These are phyloP conservation scores for Diglossa cyanea DNA, from an alignment of 2,797 vertebrate species.

Conservation along the genomic window DNA sequence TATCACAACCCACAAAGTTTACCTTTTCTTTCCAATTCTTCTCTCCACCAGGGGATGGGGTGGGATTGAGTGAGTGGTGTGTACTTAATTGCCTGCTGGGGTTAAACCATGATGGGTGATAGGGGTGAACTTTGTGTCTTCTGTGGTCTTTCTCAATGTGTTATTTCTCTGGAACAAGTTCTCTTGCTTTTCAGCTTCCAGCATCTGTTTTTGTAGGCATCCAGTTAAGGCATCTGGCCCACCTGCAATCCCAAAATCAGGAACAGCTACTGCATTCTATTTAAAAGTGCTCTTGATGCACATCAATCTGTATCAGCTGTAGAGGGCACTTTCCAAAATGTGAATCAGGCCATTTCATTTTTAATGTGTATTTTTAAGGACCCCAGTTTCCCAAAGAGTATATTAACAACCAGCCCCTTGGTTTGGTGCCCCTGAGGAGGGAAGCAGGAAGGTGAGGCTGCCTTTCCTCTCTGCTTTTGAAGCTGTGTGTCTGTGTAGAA, in stretches of 20 bases:
- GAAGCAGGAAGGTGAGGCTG: neutral
- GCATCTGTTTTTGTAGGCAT: neutral
- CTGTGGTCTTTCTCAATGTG: neutral
- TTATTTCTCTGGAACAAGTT: neutral
- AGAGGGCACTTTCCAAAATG: neutral
- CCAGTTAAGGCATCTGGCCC: neutral
- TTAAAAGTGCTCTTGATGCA: neutral
- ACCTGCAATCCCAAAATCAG: neutral
- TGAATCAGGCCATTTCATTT: neutral
- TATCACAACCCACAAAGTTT: neutral
- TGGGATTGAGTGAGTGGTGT: neutral
- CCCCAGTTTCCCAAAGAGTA: neutral
- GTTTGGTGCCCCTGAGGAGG: neutral
- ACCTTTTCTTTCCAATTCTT: neutral
- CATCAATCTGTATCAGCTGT: fast-evolving
- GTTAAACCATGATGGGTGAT: neutral
- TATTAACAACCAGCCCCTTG: neutral
- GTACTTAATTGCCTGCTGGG: neutral
- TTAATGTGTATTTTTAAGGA: neutral
- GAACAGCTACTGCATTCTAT: neutral
- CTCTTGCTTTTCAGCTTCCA: neutral
- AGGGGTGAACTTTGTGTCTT: neutral
- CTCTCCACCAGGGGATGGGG: neutral
- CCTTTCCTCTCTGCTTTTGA: neutral
- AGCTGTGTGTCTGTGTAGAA: neutral